phyloP scores from a whole-genome alignment of 1,140 invertebrate species.

The Anastrepha obliqua region DNA sequence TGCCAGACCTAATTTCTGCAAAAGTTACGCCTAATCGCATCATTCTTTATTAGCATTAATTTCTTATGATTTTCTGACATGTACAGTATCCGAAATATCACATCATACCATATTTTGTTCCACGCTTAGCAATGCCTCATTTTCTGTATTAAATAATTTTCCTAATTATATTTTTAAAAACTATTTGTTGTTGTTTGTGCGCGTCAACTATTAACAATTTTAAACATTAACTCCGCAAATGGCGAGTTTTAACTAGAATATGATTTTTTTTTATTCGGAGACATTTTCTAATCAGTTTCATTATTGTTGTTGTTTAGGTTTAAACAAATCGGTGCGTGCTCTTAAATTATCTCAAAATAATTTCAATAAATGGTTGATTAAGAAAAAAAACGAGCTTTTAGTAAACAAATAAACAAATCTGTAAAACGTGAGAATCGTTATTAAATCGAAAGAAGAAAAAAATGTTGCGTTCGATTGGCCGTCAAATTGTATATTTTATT shows the following conservation, averaged over 20 bases:
- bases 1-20: too few species aligned
- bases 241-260: not conserved
- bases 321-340: slow-evolving; percentile 50
- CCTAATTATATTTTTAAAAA: not conserved
- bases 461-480: slow-evolving; percentile 74
- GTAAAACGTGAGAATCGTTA: slow-evolving; percentile 37
- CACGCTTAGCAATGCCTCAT: not conserved
- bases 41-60: too few species aligned
- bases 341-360: not conserved
- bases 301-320: slow-evolving; percentile 62
- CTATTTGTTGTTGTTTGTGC: slow-evolving; percentile 15
- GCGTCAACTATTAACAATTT: slow-evolving; percentile 27
- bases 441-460: slow-evolving; percentile 56
- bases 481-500: slow-evolving; percentile 63
- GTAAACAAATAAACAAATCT: slow-evolving; percentile 29
- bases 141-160: slow-evolving; percentile 12
- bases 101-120: too few species aligned
- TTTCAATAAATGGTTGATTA: not conserved
- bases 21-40: too few species aligned
- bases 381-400: not conserved
- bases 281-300: slow-evolving; percentile 61
- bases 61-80: too few species aligned
- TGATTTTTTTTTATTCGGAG: slow-evolving; percentile 23
- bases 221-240: slow-evolving; percentile 3
- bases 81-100: too few species aligned